Evolutionary conservation across 2,888 invertebrate species (phyloP).

Genomic region (Yponomeuta malinellus): DNA sequence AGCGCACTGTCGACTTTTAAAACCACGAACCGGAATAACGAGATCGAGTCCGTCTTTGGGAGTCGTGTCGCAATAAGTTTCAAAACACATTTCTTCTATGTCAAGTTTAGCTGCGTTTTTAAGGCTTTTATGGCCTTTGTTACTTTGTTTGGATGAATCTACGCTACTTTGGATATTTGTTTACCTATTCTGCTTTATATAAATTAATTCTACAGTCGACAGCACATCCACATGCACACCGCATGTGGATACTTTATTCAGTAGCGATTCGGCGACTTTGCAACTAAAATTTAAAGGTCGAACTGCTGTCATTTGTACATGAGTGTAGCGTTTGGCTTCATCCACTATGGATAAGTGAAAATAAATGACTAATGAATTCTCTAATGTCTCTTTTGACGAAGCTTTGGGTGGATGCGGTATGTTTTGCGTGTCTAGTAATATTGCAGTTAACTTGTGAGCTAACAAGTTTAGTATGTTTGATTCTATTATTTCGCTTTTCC

Average conservation of each 20-base stretch:
- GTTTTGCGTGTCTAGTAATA: neutral
- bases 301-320: no score
- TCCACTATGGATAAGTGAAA: no score
- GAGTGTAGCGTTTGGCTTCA: no score
- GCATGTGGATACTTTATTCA: no score
- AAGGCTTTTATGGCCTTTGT: neutral
- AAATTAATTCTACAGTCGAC: no score
- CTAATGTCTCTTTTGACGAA: no score
- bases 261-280: no score
- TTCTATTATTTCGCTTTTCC: neutral
- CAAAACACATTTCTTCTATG: slow-evolving; percentile 14
- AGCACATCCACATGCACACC: no score
- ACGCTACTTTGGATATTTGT: neutral
- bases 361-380: no score
- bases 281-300: no score
- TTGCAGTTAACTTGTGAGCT: neutral
- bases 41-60: slow-evolving; percentile 27
- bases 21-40: slow-evolving; percentile 48
- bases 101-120: slow-evolving; percentile 16
- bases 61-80: neutral
- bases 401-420: no score
- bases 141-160: neutral
- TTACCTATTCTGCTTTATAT: neutral
- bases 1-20: slow-evolving; percentile 40
- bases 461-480: neutral